A percentile compares a stretch with the other conserved stretches of the same genome.
Conservation (phyloP, 35 echinoderm and acorn worm genomes). For the Patiria miniata region DNA sequence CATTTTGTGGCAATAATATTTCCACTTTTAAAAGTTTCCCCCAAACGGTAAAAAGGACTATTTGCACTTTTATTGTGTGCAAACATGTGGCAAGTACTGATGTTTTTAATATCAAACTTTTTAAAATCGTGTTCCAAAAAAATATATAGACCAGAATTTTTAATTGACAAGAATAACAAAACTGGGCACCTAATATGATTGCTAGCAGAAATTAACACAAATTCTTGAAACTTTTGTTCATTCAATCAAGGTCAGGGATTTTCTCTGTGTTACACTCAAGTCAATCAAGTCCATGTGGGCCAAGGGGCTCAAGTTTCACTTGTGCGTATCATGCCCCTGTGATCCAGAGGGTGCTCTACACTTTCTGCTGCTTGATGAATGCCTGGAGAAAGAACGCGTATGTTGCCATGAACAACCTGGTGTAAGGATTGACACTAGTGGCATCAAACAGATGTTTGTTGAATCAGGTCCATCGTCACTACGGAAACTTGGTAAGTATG, state of each 20-base stretch:
- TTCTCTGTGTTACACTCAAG: background rate
- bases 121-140: too few species aligned
- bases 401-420: background rate
- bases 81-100: too few species aligned
- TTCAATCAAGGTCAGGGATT: background rate
- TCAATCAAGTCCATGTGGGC: background rate
- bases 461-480: background rate
- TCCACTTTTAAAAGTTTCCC: too few species aligned
- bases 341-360: background rate
- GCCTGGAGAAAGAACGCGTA: conserved; percentile 3
- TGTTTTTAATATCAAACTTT: too few species aligned
- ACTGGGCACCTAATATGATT: too few species aligned
- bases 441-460: background rate
- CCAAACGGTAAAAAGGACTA: too few species aligned
- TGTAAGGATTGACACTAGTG: background rate
- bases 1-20: too few species aligned
- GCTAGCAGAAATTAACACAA: too few species aligned
- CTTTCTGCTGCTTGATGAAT: background rate
- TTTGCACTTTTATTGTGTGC: too few species aligned
- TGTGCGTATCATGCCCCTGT: background rate
- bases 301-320: background rate
- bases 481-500: background rate
- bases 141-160: too few species aligned
- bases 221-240: background rate
- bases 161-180: too few species aligned